These are phyloP conservation scores for Piprites chloris DNA, from an alignment of 2,113 vertebrate genomes.

Conservation along the genomic window DNA sequence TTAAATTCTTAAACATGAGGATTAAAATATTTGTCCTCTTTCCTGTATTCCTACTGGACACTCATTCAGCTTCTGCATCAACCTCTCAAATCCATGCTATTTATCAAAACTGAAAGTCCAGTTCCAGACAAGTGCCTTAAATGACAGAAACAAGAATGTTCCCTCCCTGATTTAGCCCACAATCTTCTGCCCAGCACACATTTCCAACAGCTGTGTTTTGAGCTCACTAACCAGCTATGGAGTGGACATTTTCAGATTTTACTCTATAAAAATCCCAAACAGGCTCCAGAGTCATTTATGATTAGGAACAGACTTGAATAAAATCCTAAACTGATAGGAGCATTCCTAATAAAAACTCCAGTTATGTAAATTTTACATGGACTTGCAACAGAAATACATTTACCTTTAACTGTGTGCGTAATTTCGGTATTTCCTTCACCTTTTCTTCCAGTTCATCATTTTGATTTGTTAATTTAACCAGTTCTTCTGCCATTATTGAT, in stretches of 20 bases:
- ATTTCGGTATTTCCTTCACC: slow-evolving; percentile 87
- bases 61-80: background rate
- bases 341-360: background rate
- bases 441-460: slow-evolving; percentile 95
- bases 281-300: background rate
- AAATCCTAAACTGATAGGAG: background rate
- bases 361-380: background rate
- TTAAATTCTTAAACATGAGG: background rate
- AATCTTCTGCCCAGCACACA: background rate
- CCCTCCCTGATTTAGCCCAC: background rate
- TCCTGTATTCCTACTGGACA: background rate
- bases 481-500: slow-evolving; percentile 91
- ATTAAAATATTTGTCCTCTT: background rate
- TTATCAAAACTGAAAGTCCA: background rate
- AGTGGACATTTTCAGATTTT: background rate
- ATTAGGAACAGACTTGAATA: background rate
- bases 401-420: slow-evolving; percentile 87
- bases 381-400: background rate
- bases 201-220: background rate
- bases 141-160: background rate
- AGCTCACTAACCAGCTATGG: background rate
- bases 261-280: background rate
- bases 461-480: slow-evolving; percentile 93
- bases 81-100: background rate
- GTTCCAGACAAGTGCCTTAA: background rate